Percentiles rank a stretch among this genome's conserved stretches.
These are phyloP conservation scores for Glandiceps talaboti DNA, from an alignment of 53 echinoderm and acorn worm genomes.

Conservation along the genomic window DNA sequence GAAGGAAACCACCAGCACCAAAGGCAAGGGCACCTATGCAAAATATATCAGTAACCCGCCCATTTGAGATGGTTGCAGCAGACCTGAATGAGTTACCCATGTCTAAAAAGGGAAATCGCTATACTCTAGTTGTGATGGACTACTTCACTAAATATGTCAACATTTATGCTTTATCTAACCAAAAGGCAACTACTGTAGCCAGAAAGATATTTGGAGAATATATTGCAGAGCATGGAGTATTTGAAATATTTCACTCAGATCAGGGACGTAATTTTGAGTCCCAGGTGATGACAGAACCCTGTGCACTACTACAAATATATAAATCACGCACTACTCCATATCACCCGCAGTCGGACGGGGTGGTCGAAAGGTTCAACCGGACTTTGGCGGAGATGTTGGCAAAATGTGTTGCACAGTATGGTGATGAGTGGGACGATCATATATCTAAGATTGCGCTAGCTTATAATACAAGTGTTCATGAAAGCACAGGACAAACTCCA, in stretches of 20 bases:
- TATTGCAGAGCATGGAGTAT: no score
- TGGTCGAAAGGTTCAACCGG: constrained; percentile 29
- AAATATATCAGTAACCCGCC: constrained; percentile 9
- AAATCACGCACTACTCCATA: constrained; percentile 40
- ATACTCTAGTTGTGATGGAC: constrained; percentile 37
- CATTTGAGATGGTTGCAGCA: constrained; percentile 42
- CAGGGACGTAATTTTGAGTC: no score
- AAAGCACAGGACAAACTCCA: constrained; percentile 32
- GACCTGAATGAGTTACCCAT: constrained; percentile 35
- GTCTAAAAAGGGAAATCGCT: constrained; percentile 22
- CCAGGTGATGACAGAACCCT: constrained; percentile 9
- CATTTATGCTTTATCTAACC: no score
- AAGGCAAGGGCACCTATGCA: constrained; percentile 21
- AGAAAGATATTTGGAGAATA: no score
- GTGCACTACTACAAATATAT: constrained; percentile 16
- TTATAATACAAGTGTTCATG: constrained; percentile 38
- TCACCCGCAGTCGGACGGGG: constrained; percentile 39
- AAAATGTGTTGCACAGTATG: constrained; percentile 11
- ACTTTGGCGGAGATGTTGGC: constrained; percentile 30
- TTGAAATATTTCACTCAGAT: no score
- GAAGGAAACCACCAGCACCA: constrained; percentile 27
- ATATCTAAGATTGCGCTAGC: constrained; percentile 21
- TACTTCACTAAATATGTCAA: constrained; percentile 48
- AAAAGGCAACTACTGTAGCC: no score
- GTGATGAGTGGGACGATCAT: constrained; percentile 39